Evolutionary conservation across 2,797 vertebrate genomes (phyloP).

Genomic region (Loris lydekkerianus): DNA sequence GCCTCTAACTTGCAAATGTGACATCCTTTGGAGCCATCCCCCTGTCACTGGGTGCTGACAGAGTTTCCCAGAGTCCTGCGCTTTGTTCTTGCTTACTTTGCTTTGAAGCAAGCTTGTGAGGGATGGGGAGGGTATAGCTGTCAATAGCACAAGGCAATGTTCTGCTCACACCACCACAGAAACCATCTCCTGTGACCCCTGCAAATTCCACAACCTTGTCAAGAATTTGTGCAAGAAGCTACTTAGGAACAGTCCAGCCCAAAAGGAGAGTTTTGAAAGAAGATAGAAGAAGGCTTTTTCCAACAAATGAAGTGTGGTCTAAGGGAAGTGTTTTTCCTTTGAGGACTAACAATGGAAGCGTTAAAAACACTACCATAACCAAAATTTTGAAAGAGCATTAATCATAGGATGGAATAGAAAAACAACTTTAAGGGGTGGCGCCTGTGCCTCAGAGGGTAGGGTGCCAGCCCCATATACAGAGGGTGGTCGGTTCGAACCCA

Average conservation of each 20-base stretch:
- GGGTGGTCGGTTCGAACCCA: too few species aligned
- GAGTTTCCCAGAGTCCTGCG: not conserved
- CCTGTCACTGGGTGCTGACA: not conserved
- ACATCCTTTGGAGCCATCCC: not conserved
- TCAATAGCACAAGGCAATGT: not conserved
- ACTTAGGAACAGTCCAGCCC: not conserved
- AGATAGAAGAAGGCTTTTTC: not conserved
- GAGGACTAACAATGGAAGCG: not conserved
- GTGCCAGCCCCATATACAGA: too few species aligned
- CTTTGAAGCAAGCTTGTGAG: not conserved
- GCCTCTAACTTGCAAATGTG: not conserved
- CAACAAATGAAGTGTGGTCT: not conserved
- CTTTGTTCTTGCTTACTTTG: slow-evolving; percentile 1
- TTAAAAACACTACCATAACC: not conserved
- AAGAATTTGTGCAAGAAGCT: too few species aligned
- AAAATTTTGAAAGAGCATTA: not conserved
- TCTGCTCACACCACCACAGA: not conserved
- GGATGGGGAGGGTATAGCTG: not conserved
- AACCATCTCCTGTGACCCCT: not conserved
- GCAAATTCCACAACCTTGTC: not conserved
- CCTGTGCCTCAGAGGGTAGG: too few species aligned
- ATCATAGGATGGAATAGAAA: not conserved
- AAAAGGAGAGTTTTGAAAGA: not conserved
- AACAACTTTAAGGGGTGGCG: too few species aligned
- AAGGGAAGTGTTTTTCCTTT: not conserved